A percentile compares a stretch with the other conserved stretches of the same genome.
phyloP scores from a whole-genome alignment of 2,797 vertebrate genomes.

The Cyclopterus lumpus region DNA sequence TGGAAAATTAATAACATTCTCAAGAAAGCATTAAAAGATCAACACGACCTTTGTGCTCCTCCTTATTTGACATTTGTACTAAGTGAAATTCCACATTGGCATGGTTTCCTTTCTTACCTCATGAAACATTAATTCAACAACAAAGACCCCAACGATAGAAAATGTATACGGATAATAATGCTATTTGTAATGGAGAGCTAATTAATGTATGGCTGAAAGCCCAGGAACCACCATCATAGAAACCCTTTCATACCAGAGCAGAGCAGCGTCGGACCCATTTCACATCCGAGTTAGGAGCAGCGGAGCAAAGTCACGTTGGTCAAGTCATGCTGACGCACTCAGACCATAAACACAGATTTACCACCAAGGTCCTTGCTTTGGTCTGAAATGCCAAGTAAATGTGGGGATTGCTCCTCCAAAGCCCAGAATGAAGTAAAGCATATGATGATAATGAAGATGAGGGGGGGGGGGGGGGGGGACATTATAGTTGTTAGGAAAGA shows the following conservation, averaged over 20 bases:
- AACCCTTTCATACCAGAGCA: constrained; percentile 12
- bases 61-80: not conserved
- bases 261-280: not conserved
- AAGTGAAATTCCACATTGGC: not conserved
- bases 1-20: not conserved
- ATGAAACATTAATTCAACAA: not conserved
- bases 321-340: not conserved
- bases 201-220: not conserved
- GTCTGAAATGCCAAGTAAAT: constrained; percentile 12
- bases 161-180: not conserved
- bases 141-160: too few species aligned
- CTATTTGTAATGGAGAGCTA: not conserved
- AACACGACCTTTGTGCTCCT: not conserved
- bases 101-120: not conserved
- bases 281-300: not conserved
- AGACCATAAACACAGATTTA: not conserved
- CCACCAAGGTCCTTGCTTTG: not conserved
- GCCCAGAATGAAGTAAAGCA: constrained; percentile 15
- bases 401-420: not conserved
- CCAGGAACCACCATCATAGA: not conserved
- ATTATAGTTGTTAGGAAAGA: not conserved
- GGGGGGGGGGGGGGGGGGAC: not conserved
- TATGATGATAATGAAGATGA: not conserved
- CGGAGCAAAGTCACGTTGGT: constrained; percentile 7
- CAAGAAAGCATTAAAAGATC: not conserved